phyloP scores from a whole-genome alignment of 2,888 invertebrate species.

The Rhorus exstirpatorius region DNA sequence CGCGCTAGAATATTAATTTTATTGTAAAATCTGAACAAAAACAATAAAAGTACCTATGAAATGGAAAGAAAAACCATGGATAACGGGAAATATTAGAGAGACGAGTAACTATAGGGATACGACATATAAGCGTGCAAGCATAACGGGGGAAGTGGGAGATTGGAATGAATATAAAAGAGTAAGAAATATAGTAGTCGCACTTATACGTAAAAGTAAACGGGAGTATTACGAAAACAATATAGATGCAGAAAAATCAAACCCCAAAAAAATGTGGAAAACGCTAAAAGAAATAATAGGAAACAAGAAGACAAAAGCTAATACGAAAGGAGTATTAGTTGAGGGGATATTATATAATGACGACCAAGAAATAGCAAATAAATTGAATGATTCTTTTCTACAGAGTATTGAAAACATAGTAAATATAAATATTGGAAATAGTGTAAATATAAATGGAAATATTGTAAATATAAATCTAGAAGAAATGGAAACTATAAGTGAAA shows the following conservation, averaged over 20 bases:
- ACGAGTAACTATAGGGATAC: neutral
- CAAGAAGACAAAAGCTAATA: neutral
- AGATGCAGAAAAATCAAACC: slow-evolving; percentile 15
- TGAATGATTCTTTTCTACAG: neutral
- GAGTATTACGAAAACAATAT: slow-evolving; percentile 39
- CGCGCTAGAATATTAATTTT: no score
- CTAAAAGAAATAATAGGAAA: slow-evolving; percentile 25
- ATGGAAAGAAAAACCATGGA: slow-evolving; percentile 46
- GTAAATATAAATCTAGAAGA: neutral
- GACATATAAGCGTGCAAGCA: slow-evolving; percentile 25
- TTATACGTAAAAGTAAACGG: slow-evolving; percentile 15
- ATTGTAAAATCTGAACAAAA: no score
- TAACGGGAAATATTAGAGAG: slow-evolving; percentile 15
- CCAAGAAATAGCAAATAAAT: neutral
- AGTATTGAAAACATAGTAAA: slow-evolving; percentile 8
- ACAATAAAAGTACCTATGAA: slow-evolving; percentile 10
- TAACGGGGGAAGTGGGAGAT: neutral
- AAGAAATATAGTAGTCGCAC: slow-evolving; percentile 24
- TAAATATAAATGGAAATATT: neutral
- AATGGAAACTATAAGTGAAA: neutral
- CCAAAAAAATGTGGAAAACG: slow-evolving; percentile 31
- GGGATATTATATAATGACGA: neutral
- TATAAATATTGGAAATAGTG: neutral
- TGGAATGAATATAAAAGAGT: slow-evolving; percentile 32
- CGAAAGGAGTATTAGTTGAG: slow-evolving; percentile 9